These are phyloP conservation scores for Trachelus troglodyta DNA, from an alignment of 2,888 invertebrate species.

Conservation along the genomic window DNA sequence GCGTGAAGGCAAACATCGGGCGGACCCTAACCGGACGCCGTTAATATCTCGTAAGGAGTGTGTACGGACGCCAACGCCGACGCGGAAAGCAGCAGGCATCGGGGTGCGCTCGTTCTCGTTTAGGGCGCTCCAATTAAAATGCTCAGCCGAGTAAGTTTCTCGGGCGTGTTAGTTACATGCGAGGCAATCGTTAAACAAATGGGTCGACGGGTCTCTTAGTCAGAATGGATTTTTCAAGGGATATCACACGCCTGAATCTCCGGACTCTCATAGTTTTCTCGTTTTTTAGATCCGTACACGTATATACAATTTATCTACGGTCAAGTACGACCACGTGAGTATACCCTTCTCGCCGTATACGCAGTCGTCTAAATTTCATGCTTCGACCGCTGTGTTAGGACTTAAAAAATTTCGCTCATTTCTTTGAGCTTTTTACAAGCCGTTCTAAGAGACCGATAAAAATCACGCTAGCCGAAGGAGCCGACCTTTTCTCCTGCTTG, in stretches of 20 bases:
- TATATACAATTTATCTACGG: no score
- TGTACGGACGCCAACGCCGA: neutral
- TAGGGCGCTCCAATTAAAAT: neutral
- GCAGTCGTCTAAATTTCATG: no score
- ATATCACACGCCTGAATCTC: no score
- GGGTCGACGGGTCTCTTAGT: neutral
- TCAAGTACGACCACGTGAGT: no score
- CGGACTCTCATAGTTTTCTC: no score
- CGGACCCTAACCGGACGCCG: constrained; percentile 4
- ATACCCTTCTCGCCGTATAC: no score
- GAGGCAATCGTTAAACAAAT: neutral
- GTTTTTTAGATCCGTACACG: no score
- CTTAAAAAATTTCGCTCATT: neutral
- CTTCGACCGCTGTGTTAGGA: neutral
- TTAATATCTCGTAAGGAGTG: constrained; percentile 3
- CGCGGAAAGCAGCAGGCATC: neutral
- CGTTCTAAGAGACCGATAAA: neutral
- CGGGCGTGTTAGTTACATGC: neutral
- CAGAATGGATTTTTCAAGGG: neutral
- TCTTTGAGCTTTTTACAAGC: no score
- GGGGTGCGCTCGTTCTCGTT: neutral
- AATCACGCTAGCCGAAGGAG: neutral
- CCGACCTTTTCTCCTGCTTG: neutral
- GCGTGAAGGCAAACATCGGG: neutral
- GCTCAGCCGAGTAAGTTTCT: neutral